These are phyloP conservation scores for Pituophis catenifer DNA, from an alignment of 2,113 vertebrate species.

Conservation along the genomic window DNA sequence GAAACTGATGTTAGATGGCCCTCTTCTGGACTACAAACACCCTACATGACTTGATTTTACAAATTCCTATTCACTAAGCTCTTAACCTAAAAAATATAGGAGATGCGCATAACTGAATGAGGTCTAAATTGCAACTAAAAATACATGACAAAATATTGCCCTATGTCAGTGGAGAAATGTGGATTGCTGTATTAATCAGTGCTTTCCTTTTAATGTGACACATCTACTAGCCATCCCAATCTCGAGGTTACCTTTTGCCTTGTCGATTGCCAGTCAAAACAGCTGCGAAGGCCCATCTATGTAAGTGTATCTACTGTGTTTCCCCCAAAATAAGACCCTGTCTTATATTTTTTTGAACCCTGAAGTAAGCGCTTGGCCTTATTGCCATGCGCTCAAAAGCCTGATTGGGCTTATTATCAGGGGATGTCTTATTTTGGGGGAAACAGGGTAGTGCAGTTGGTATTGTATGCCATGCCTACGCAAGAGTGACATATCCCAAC, in stretches of 20 bases:
- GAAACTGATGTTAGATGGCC: conserved; percentile 45
- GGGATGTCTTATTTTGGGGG: no score
- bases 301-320: background rate
- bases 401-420: no score
- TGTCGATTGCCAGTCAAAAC: background rate
- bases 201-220: background rate
- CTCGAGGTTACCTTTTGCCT: background rate
- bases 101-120: background rate
- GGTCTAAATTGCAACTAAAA: background rate
- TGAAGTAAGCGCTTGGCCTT: no score
- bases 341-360: no score
- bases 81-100: background rate
- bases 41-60: background rate
- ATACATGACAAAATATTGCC: background rate
- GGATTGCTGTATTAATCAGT: background rate
- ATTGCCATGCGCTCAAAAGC: no score
- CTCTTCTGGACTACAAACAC: conserved; percentile 51
- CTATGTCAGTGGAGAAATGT: background rate
- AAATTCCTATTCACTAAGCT: background rate
- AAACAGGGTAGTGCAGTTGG: background rate
- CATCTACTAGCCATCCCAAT: background rate
- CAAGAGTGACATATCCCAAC: background rate
- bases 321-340: no score
- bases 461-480: background rate
- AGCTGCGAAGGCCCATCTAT: background rate